Evolutionary conservation across 2,113 vertebrate genomes (phyloP).

Genomic region (Perca fluviatilis): DNA sequence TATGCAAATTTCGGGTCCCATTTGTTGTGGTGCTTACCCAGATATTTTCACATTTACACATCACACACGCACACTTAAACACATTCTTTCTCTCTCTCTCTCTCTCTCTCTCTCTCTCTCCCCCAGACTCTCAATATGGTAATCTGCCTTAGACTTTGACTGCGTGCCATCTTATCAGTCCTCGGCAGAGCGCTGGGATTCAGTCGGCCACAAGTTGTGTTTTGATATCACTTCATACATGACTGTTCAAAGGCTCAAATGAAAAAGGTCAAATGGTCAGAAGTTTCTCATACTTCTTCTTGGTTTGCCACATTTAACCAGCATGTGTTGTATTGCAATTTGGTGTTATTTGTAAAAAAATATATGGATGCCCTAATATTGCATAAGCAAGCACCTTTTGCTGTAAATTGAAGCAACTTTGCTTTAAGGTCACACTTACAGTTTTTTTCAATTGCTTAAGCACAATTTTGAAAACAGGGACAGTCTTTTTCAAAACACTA

Average conservation of each 20-base stretch:
- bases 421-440: not conserved
- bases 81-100: conserved; percentile 15
- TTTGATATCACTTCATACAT: conserved; percentile 58
- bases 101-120: not conserved
- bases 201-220: conserved; percentile 44
- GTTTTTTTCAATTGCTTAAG: too few species aligned
- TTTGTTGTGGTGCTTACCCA: conserved; percentile 45
- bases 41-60: conserved; percentile 41
- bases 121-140: conserved; percentile 49
- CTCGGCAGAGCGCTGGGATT: conserved; percentile 58
- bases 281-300: conserved; percentile 21
- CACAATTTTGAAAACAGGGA: too few species aligned
- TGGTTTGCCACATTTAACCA: not conserved
- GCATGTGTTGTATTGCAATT: not conserved
- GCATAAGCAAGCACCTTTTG: not conserved
- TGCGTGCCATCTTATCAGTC: conserved; percentile 65
- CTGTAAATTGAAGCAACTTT: not conserved
- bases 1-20: conserved; percentile 10
- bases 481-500: too few species aligned
- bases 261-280: conserved; percentile 42
- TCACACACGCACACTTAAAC: conserved; percentile 29
- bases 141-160: conserved; percentile 60
- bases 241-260: conserved; percentile 44
- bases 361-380: too few species aligned
- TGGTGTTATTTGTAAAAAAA: not conserved